Evolutionary conservation across 2,888 invertebrate species (phyloP), one percentile per base, ranked within the genome.

Genomic region (Prosapia bicincta): DNA sequence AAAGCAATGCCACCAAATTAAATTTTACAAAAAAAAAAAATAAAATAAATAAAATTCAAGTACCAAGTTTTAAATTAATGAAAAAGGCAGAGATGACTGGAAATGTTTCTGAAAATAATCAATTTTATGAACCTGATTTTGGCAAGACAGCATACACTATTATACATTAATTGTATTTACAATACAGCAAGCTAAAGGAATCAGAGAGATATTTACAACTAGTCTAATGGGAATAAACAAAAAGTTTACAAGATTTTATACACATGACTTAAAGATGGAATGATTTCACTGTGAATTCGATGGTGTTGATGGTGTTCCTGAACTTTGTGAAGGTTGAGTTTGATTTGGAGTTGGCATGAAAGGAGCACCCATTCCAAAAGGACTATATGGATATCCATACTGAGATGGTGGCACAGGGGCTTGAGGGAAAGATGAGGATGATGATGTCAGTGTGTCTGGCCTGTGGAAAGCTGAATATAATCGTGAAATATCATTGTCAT

Each of bases 401-500:
- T 74, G 74, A 38, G 72, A 38, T 25, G 67, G 67, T 20, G 66
- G 23, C 7, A 67, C 66, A 13, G 76, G 72, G 25, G 43, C 30
- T 15, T 72, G 76, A 30, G 71, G 30, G 26, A 65, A n/a, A 23
- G 65, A 20, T 7, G 70, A 66, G 3, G 72, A 20, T 26, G 72
- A 25, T 6, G 69, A 23, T 6, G 71, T 20, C 20, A 66, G 70
- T 20, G 76, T 70, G n/a, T 76, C 76, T 6, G 76, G 76, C 38
- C 76, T 72, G 66, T 76, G 76, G 25, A 76, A 76, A 26, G 76
- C 76, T 7, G 72, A 72, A 70, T 76, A 76, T 70, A 76, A 73
- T 66, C 76, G 32, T n/a, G 76, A 72, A 26, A 76, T 70, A 28
- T 76, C 76, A 10, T 69, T 38, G 10, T 70, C 75, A 43, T 71